Conservation (phyloP, 2,888 invertebrate species). For the Apodemia duryi region DNA sequence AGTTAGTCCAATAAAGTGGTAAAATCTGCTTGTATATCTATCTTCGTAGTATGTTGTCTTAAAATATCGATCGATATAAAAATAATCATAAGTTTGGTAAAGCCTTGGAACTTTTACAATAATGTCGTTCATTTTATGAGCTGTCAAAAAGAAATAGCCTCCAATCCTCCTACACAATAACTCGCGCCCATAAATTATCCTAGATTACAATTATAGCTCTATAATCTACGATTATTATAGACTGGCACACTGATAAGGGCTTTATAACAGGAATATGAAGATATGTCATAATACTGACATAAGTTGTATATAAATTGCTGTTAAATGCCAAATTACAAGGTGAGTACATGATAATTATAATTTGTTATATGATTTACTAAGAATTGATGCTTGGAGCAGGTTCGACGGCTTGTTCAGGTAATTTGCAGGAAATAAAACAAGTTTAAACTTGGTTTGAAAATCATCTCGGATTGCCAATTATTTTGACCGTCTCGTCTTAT, state of each 20-base stretch:
- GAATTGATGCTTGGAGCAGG: conserved; percentile 4
- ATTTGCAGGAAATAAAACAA: background rate
- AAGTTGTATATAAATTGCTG: background rate
- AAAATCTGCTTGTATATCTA: too few relatives aligned
- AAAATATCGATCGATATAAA: too few relatives aligned
- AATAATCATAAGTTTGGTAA: too few relatives aligned
- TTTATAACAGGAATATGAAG: background rate
- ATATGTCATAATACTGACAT: background rate
- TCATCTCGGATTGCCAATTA: background rate
- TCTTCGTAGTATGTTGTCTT: too few relatives aligned
- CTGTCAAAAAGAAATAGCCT: too few relatives aligned
- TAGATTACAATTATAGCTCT: too few relatives aligned
- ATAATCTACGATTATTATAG: background rate
- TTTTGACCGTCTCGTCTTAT: conserved; percentile 1
- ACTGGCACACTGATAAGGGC: background rate
- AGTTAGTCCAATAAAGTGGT: too few relatives aligned
- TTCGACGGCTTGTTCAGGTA: background rate
- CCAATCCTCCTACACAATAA: too few relatives aligned
- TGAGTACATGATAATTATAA: background rate
- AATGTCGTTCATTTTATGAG: too few relatives aligned
- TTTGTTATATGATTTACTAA: conserved; percentile 8
- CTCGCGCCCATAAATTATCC: too few relatives aligned
- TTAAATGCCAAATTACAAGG: background rate
- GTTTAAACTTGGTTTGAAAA: background rate
- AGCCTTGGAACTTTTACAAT: too few relatives aligned